A percentile compares a stretch with the other conserved stretches of the same genome.
phyloP scores from a whole-genome alignment of 2,888 invertebrate genomes.

The Leptopterna dolabrata region DNA sequence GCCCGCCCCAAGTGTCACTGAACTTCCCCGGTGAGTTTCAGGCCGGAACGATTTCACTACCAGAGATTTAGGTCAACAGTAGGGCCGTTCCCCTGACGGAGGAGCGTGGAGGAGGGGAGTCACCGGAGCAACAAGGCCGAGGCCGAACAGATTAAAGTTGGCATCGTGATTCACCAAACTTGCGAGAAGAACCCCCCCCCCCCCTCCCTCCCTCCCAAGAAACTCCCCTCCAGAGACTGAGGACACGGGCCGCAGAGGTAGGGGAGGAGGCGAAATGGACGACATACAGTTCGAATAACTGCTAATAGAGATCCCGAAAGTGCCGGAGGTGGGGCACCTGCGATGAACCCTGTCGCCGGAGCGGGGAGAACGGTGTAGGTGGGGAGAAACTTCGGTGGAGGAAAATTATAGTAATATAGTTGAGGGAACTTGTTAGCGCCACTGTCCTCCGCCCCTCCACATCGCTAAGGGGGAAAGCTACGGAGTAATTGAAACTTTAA shows the following conservation, averaged over 20 bases:
- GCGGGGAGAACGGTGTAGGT: background rate
- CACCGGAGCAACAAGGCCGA: background rate
- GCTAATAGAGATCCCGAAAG: slow-evolving; percentile 15
- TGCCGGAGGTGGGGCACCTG: background rate
- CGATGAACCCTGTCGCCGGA: background rate
- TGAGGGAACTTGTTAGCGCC: slow-evolving; percentile 51
- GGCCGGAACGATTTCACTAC: too few species aligned
- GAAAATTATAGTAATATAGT: slow-evolving; percentile 55
- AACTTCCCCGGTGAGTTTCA: too few species aligned
- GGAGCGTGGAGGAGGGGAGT: too few species aligned
- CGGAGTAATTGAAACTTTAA: slow-evolving; percentile 52
- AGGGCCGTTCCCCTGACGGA: too few species aligned
- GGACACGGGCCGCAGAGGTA: background rate
- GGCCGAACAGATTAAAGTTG: background rate
- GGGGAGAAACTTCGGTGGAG: background rate
- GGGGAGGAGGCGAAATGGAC: background rate
- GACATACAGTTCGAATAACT: slow-evolving; percentile 23
- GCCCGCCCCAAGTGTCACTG: too few species aligned
- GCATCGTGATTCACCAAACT: background rate
- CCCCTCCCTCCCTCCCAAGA: too few species aligned
- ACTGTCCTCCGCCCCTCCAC: slow-evolving; percentile 36
- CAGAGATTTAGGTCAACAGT: too few species aligned
- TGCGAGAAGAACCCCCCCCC: background rate
- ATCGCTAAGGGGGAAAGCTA: background rate
- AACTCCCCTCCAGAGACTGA: background rate